Base-by-base conservation (phyloP, 2,888 invertebrate species). In the Tenthredo scrophulariae region DNA sequence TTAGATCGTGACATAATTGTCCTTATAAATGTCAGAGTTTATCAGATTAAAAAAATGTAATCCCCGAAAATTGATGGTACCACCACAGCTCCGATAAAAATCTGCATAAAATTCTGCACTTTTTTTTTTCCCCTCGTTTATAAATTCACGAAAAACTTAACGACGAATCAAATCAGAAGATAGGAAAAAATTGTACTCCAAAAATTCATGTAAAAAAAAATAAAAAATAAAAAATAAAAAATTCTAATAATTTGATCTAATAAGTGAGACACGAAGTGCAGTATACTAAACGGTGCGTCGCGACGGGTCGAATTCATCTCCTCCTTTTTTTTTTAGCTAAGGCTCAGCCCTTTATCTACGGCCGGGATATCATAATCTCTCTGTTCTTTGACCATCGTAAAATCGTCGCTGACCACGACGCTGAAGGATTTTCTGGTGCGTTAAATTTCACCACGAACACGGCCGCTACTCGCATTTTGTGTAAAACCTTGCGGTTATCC, bases 401-500 rank as follows among this genome's bases (percentile, higher is more conserved):
- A 70, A 70, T 70, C 29, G n/a, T 70, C 33, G 37, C 37, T 37
- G 67, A 67, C 67, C 67, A 67, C 67, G 18, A 29, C 15, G 22
- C 67, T 18, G 18, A 22, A 2, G 67, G 67, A 29, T 26, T 67
- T 67, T 67, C 22, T 67, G 67, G 67, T 13, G 67, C 33, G 67
- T 65, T 29, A 26, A 65, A 65, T 29, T 15, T 67, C 15, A 13
- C 29, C 67, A 4, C 67, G 29, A 67, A 26, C n/a, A 54, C 54
- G 1, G n/a, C 7, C 2, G 18, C n/a, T 54, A 7, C n/a, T 67
- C 10, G 29, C 26, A 29, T 29, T 33, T 29, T 33, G 18, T 29
- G 67, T 33, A 29, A 29, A 67, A 33, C 15, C 67, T 67, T 67
- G 67, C 67, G 67, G 67, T 67, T 67, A 29, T 67, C 54, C n/a